Conservation (phyloP, 2,888 invertebrate species). For the Chironomus tentans region DNA sequence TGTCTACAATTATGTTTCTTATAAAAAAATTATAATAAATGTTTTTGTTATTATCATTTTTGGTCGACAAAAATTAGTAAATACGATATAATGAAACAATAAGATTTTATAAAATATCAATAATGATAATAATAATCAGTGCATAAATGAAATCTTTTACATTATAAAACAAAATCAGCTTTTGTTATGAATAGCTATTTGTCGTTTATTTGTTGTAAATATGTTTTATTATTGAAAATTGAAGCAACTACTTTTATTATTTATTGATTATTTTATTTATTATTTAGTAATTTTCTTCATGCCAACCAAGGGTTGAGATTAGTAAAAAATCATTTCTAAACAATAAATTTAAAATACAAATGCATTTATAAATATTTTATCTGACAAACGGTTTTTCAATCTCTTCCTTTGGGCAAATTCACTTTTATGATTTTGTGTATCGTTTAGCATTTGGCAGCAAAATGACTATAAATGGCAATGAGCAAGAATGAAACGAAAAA, state of each 20-base stretch:
- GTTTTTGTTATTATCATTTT: neutral
- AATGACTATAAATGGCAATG: conserved; percentile 24
- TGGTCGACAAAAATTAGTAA: too few relatives aligned
- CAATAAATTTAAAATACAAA: too few relatives aligned
- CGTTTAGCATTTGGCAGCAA: conserved; percentile 15
- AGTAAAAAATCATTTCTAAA: too few relatives aligned
- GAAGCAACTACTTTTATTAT: neutral
- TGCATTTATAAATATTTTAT: neutral
- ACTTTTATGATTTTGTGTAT: neutral
- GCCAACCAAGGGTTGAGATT: too few relatives aligned
- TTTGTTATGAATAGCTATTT: conserved; percentile 4
- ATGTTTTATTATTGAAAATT: neutral
- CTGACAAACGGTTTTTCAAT: neutral
- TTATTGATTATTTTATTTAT: neutral
- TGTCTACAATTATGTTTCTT: neutral
- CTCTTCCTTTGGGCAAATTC: neutral
- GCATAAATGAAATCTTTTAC: neutral
- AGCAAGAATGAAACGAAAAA: neutral
- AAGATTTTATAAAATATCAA: neutral
- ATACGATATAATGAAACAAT: too few relatives aligned
- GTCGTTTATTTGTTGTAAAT: conserved; percentile 3
- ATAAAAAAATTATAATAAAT: neutral
- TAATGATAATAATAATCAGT: neutral
- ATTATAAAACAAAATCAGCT: neutral
- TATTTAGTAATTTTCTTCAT: neutral